Conservation (phyloP, 1,140 invertebrate species). For the Luehdorfia chinensis region DNA sequence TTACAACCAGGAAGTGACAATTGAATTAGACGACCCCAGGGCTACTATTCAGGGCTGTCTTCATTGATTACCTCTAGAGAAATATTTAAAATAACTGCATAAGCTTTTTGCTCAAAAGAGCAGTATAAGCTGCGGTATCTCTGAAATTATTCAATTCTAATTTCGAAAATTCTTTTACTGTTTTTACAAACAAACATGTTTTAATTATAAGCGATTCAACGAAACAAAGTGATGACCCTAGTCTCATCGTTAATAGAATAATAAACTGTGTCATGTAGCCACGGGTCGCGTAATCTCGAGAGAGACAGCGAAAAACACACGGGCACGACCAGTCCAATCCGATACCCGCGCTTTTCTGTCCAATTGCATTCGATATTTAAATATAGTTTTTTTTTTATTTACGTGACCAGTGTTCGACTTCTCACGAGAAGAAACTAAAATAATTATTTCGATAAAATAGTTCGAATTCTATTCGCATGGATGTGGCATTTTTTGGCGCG, state of each 20-base stretch:
- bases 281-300: constrained; percentile 55
- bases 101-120: background rate
- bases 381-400: constrained; percentile 2
- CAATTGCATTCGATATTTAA: constrained; percentile 13
- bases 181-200: too few relatives aligned
- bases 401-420: background rate
- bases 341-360: constrained; percentile 20
- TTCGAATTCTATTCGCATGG: constrained; percentile 26
- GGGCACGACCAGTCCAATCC: constrained; percentile 23
- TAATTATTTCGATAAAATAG: background rate
- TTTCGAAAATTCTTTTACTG: too few relatives aligned
- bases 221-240: constrained; percentile 56
- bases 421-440: background rate
- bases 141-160: too few relatives aligned
- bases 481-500: constrained; percentile 66
- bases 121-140: constrained; percentile 12
- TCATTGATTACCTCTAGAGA: background rate
- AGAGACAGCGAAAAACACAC: constrained; percentile 30
- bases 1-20: constrained; percentile 59
- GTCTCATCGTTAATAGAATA: constrained; percentile 57
- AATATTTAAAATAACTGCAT: background rate
- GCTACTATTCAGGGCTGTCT: constrained; percentile 29
- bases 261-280: constrained; percentile 62
- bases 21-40: constrained; percentile 41
- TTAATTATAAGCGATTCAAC: too few relatives aligned